Evolutionary conservation across 2,888 invertebrate species (phyloP), one percentile per base, ranked within the genome.

Genomic region (Thymelicus sylvestris): DNA sequence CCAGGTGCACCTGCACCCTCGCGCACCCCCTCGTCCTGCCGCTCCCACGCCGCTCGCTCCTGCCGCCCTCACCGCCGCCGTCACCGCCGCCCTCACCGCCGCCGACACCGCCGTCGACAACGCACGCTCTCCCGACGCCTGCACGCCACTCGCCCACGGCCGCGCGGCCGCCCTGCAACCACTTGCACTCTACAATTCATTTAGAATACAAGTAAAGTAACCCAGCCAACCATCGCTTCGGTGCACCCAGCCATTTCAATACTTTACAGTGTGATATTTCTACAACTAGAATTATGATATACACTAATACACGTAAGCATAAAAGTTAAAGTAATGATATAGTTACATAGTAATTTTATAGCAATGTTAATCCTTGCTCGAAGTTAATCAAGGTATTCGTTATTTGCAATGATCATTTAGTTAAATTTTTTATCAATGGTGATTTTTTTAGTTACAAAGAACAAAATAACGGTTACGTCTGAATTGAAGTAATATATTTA

Each of bases 1-100:
- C 91, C 91, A 90, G 89, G 89, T 90, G 91, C 91, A 91, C 86
- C 82, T 83, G 85, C 88, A 81, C 86, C 83, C 82, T 81, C 64
- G 65, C 55, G 61, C 74, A 31, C 72, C 73, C 72, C 60, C 69
- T 44, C 72, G 71, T 52, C 69, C 78, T 67, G 74, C 75, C 72
- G 73, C 61, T 71, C 67, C 78, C 73, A 76, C 76, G 73, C 75
- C 75, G 15, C 47, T 47, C 48, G 7, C 24, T 24, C 63, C 48
- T 47, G 70, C 24, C 65, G 65, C 70, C 66, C 63, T 31, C 24
- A 67, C 24, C 65, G 65, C 70, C 66, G 72, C 77, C 71, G 74
- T 61, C 75, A 74, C 61, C 67, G 57, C 66, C 59, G 57, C 38
- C 63, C 52, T 62, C 63, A 50, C 47, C 69, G 67, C 66, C 52